Percentiles rank a stretch among this genome's conserved stretches.
Conservation (phyloP, 2,888 invertebrate genomes). For the Amiota minor region DNA sequence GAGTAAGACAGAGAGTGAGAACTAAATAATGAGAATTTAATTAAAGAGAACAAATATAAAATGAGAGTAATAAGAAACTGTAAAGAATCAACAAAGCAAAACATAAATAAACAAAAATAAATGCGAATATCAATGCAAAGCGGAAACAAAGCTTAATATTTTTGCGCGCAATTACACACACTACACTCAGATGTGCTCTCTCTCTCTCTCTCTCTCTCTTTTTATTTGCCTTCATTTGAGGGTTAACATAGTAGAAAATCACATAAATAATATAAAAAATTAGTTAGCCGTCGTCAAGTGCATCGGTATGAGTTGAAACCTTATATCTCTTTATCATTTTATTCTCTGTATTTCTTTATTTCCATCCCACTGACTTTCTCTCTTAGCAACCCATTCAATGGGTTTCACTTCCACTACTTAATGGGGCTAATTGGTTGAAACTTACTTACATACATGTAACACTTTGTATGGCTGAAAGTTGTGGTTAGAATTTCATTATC, state of each 20-base stretch:
- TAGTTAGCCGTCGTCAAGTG: background rate
- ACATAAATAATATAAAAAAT: too few relatives aligned
- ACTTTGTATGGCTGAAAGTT: conserved; percentile 18
- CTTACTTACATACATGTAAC: background rate
- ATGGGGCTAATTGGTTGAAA: conserved; percentile 35
- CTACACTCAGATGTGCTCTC: background rate
- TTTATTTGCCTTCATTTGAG: conserved; percentile 3
- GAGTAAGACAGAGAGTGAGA: too few relatives aligned
- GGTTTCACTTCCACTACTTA: background rate
- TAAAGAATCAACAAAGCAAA: conserved; percentile 62
- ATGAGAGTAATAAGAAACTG: conserved; percentile 38
- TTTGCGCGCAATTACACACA: background rate
- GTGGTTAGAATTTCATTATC: background rate
- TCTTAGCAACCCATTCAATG: background rate
- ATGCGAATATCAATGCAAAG: conserved; percentile 55
- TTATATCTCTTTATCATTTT: background rate
- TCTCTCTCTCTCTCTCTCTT: background rate
- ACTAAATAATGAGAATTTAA: too few relatives aligned
- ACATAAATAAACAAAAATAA: conserved; percentile 68
- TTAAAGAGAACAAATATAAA: conserved; percentile 5
- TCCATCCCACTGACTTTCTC: background rate
- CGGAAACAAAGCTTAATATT: conserved; percentile 41
- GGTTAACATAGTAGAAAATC: conserved; percentile 2
- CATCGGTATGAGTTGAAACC: conserved; percentile 14
- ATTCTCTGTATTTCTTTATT: background rate